These are phyloP conservation scores for Sphaeridia pumilis DNA, from an alignment of 2,888 invertebrate species.

Conservation along the genomic window DNA sequence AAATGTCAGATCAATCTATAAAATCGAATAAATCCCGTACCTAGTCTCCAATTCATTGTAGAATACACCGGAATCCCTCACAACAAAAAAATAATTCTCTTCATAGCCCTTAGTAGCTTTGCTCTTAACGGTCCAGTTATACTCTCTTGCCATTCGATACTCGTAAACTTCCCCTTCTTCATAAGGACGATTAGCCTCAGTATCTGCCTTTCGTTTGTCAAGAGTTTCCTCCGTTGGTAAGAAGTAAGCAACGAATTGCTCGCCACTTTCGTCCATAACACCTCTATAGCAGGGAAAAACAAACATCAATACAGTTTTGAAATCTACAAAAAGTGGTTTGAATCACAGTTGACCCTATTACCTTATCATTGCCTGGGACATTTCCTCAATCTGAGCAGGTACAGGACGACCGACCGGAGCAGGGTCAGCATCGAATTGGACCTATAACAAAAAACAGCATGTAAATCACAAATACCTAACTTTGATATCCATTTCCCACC, in stretches of 20 bases:
- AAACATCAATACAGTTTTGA: constrained; percentile 23
- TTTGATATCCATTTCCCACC: no score
- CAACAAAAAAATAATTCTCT: constrained; percentile 92
- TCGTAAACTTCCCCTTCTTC: constrained; percentile 88
- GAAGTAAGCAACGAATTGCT: constrained; percentile 98
- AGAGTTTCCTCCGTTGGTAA: constrained; percentile 87
- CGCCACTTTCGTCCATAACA: constrained; percentile 98
- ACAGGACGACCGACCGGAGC: constrained; percentile 78
- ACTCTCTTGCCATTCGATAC: constrained; percentile 93
- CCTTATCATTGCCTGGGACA: constrained; percentile 99
- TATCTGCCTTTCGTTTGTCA: constrained; percentile 73
- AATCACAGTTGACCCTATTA: constrained; percentile 41
- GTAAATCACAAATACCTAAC: neutral
- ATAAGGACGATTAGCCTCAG: constrained; percentile 61
- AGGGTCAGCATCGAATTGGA: constrained; percentile 97
- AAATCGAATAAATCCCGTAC: constrained; percentile 37
- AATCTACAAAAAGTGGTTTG: constrained; percentile 15
- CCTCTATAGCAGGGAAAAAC: no score
- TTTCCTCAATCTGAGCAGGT: constrained; percentile 84
- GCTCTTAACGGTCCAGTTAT: constrained; percentile 99
- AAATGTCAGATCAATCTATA: constrained; percentile 3
- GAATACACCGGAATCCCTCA: constrained; percentile 78
- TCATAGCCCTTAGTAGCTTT: constrained; percentile 90
- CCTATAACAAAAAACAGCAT: constrained; percentile 40
- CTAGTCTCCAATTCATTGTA: constrained; percentile 89